Evolutionary conservation across 2,797 vertebrate genomes (phyloP), one percentile per base, ranked within the genome.

Genomic region (Clarias pachynema): DNA sequence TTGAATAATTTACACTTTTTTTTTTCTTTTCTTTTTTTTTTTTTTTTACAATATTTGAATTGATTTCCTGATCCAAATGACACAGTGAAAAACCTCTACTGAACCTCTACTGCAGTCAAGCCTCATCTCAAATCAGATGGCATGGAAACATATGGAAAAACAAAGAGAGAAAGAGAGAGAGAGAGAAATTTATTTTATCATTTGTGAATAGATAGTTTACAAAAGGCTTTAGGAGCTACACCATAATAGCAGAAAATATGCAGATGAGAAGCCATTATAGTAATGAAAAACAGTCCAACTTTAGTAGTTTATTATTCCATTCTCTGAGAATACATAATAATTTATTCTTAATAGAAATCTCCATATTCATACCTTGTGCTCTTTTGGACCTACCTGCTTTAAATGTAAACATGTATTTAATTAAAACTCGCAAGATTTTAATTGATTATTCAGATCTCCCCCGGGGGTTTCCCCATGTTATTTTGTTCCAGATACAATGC

Each of bases 61-160:
- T 34, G 34, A 34, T 34, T 86, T 89, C 91, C 70, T 85, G 91
- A 89, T 89, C 86, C 79, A 87, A 90, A 93, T 63, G 56, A 90
- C 90, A 90, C 84, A 34, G 77, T 89, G 90, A 89, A 90, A 94
- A 91, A 91, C 85, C 74, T 86, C 63, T 88, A 91, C 91, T 89
- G 90, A 91, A 91, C 84, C 80, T 86, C 62, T 88, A 91, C 90
- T 89, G 90, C 89, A 83, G 84, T 69, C 89, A 85, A 90, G 91
- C 92, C 90, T 89, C 87, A 83, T 89, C 86, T 91, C 88, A 88
- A 91, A 93, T 92, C 89, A 91, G 89, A 93, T 89, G 85, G 87
- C 89, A 90, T 89, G 89, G 80, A 79, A 14, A 16, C 18, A 82
- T 31, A 59, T 53, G 12, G 22, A 26, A 34, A 63, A 53, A 66